A percentile compares a stretch with the other conserved stretches of the same genome.
These are phyloP conservation scores for Apotomis turbidana DNA, from an alignment of 2,888 invertebrate species.

Conservation along the genomic window DNA sequence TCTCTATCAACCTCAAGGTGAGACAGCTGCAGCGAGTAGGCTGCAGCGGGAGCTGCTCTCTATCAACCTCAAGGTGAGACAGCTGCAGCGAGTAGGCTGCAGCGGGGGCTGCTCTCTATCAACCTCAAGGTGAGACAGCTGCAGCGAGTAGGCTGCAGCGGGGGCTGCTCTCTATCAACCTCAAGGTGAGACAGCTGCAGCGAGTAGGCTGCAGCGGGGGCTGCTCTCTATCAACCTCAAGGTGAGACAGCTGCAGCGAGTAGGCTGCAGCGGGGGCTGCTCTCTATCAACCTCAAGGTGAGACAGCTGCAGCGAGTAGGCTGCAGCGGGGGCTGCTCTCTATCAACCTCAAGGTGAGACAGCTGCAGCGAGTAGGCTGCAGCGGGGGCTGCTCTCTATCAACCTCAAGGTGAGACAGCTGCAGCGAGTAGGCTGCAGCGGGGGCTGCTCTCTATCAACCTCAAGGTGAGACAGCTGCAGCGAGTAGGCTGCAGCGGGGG, in stretches of 20 bases:
- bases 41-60: background rate
- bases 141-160: slow-evolving; percentile 55
- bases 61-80: slow-evolving; percentile 2
- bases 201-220: slow-evolving; percentile 86
- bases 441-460: slow-evolving; percentile 96
- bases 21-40: too few relatives aligned
- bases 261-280: slow-evolving; percentile 97
- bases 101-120: slow-evolving; percentile 5
- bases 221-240: too few relatives aligned
- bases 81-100: background rate
- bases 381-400: background rate
- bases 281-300: slow-evolving; percentile 95
- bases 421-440: slow-evolving; percentile 90
- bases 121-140: background rate
- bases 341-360: slow-evolving; percentile 74
- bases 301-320: background rate
- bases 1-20: background rate
- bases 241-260: slow-evolving; percentile 86
- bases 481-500: slow-evolving; percentile 87
- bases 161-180: too few relatives aligned
- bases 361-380: slow-evolving; percentile 64
- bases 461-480: slow-evolving; percentile 86
- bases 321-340: background rate
- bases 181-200: slow-evolving; percentile 76
- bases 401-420: slow-evolving; percentile 83